Evolutionary conservation across 2,797 vertebrate genomes (phyloP).

Genomic region (Sternotherus odoratus): DNA sequence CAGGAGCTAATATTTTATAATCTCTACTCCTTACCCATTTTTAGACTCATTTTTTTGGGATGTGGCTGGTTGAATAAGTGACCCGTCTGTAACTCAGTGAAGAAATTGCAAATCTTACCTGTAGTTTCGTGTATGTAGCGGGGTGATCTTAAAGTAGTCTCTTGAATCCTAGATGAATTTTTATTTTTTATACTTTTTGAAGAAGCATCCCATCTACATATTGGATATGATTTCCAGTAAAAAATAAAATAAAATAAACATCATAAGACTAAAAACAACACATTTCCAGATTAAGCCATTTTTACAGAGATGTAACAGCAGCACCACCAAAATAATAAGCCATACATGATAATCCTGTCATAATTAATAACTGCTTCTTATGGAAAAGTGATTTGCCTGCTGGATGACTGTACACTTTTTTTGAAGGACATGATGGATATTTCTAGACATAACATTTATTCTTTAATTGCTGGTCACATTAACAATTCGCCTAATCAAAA

Average conservation of each 20-base stretch:
- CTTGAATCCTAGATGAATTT: slow-evolving; percentile 30
- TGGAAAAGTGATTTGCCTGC: neutral
- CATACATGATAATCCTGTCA: neutral
- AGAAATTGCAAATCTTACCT: slow-evolving; percentile 41
- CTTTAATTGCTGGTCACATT: neutral
- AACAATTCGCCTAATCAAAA: neutral
- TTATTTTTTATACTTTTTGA: slow-evolving; percentile 46
- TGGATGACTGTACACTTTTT: neutral
- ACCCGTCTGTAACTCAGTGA: neutral
- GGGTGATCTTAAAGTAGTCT: slow-evolving; percentile 6
- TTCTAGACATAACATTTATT: neutral
- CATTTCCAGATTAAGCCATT: neutral
- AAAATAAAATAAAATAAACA: neutral
- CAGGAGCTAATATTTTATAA: neutral
- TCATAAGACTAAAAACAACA: neutral
- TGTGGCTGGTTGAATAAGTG: neutral
- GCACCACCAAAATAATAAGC: neutral
- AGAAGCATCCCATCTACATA: slow-evolving; percentile 43
- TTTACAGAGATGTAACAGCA: neutral
- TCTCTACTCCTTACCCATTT: neutral
- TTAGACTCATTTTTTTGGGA: neutral
- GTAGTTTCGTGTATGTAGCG: slow-evolving; percentile 33
- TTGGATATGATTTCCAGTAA: neutral
- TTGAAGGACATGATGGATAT: neutral
- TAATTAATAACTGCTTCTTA: neutral